Percentiles rank a stretch among this genome's conserved stretches.
Evolutionary conservation across 2,888 invertebrate genomes (phyloP).

Genomic region (Myathropa florea): DNA sequence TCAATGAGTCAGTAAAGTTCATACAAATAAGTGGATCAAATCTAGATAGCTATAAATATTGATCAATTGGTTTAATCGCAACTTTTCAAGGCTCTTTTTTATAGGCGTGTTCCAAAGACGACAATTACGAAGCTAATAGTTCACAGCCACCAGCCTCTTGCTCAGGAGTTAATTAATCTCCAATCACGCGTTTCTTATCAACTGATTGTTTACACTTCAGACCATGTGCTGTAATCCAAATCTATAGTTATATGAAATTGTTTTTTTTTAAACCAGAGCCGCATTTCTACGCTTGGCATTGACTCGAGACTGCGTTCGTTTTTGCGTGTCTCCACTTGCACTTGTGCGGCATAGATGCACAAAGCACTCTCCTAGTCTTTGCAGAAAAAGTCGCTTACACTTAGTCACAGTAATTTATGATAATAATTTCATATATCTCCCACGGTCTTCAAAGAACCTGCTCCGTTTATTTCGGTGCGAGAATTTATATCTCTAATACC

Average conservation of each 20-base stretch:
- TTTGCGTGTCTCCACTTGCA: neutral
- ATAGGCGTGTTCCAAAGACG: neutral
- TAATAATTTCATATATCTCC: slow-evolving; percentile 59
- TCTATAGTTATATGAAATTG: neutral
- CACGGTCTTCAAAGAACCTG: slow-evolving; percentile 54
- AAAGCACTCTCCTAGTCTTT: neutral
- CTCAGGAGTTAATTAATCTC: slow-evolving; percentile 34
- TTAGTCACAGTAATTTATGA: slow-evolving; percentile 51
- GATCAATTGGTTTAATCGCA: no score
- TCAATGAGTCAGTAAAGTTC: neutral
- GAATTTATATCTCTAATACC: neutral
- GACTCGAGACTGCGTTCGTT: neutral
- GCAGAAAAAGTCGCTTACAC: slow-evolving; percentile 31
- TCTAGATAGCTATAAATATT: neutral
- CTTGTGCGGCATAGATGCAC: no score
- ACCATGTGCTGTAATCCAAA: neutral
- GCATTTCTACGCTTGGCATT: neutral
- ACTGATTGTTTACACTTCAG: slow-evolving; percentile 13
- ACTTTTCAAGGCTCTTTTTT: neutral
- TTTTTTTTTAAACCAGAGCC: neutral
- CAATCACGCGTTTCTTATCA: slow-evolving; percentile 36
- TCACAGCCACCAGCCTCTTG: neutral
- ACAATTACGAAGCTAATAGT: neutral
- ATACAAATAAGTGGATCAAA: neutral
- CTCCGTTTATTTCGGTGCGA: slow-evolving; percentile 29